Base-by-base conservation (phyloP, 2,113 vertebrate genomes). In the Athene cunicularia region DNA sequence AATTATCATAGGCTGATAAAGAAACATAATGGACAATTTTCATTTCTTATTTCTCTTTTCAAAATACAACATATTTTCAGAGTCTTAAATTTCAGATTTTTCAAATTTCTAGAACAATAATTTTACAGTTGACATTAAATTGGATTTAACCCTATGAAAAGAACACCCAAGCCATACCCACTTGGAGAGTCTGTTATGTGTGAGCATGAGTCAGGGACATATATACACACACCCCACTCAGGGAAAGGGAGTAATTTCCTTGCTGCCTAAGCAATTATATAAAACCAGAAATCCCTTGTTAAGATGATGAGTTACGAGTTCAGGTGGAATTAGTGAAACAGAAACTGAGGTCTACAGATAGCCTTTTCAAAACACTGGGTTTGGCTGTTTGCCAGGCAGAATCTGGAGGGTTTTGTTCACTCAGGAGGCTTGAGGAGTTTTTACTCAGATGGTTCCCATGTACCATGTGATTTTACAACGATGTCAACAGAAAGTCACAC, bases 281-380 rank as follows among this genome's bases (percentile, higher is more conserved):
- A 80, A 91, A 93, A 24, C 41, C 86, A 95, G 93, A 89, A 96
- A 85, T 33, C 91, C 66, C 84, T 93, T 30, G 28, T 82, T 93
- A 80, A 94, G 79, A 80, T 72, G 76, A 75, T 11, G 45, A 93
- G 77, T 82, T 94, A 45, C n/a, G 62, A 87, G 87, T 90, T 95
- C 81, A 95, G 93, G 91, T 75, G 43, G 75, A 94, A 76, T 73
- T 62, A 88, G 80, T 39, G 93, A 86, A 96, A 95, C 80, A 96
- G 86, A 93, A 97, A 87, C 77, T 3, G 32, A 90, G 39, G 84
- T 41, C 77, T 67, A 35, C 22, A 41, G 91, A 70, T 6, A 70
- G 89, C 58, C 67, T 84, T 18, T 41, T 33, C 80, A 93, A 71
- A 96, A 60, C 79, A 41, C 0, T 24, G 74, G 47, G 39, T 76